Evolutionary conservation across 2,888 invertebrate genomes (phyloP).

Genomic region (Elysia crispata): DNA sequence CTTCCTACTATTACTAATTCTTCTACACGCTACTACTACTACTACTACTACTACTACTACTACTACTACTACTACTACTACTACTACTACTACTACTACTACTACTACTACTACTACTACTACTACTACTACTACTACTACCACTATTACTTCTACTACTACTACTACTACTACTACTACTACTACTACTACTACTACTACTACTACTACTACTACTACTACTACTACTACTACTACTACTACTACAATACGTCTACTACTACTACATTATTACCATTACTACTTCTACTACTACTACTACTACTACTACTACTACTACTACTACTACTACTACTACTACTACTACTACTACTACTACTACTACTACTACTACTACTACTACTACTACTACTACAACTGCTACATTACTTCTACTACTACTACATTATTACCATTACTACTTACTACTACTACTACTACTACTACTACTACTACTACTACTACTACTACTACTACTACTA

Average conservation of each 20-base stretch:
- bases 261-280: background rate
- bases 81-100: constrained; percentile 36
- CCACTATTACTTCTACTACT: too few species aligned
- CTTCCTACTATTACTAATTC: too few species aligned
- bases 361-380: constrained; percentile 34
- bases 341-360: constrained; percentile 36
- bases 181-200: constrained; percentile 22
- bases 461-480: constrained; percentile 38
- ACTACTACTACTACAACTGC: constrained; percentile 30
- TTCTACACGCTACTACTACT: constrained; percentile 39
- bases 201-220: constrained; percentile 37
- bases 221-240: constrained; percentile 36
- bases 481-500: constrained; percentile 36
- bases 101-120: constrained; percentile 34
- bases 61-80: constrained; percentile 23
- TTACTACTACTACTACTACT: constrained; percentile 39
- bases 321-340: constrained; percentile 38
- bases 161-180: constrained; percentile 30
- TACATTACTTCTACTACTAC: too few species aligned
- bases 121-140: constrained; percentile 26
- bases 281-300: constrained; percentile 32
- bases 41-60: constrained; percentile 37
- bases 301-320: constrained; percentile 39
- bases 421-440: too few species aligned
- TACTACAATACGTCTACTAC: background rate